Conservation (phyloP, 2,888 invertebrate genomes). For the Hemithea aestivaria region DNA sequence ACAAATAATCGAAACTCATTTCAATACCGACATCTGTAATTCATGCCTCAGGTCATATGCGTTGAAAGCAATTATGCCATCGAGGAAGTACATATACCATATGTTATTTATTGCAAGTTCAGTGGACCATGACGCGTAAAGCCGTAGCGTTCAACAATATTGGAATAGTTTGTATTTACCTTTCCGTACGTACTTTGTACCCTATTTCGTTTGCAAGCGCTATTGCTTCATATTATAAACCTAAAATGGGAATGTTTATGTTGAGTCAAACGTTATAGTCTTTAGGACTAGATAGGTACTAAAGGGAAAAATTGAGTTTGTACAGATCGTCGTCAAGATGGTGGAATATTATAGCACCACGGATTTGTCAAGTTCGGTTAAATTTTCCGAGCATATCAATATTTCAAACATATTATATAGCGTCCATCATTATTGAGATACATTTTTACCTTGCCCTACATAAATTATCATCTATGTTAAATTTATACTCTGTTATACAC, state of each 20-base stretch:
- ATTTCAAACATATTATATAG: too few species aligned
- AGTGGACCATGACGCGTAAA: constrained; percentile 46
- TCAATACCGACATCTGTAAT: constrained; percentile 26
- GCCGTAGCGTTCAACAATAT: constrained; percentile 53
- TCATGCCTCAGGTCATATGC: constrained; percentile 29
- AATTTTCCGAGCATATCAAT: too few species aligned
- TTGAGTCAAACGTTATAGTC: background rate
- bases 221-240: constrained; percentile 26
- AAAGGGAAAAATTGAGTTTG: too few species aligned
- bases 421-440: too few species aligned
- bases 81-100: constrained; percentile 33
- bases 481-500: too few species aligned
- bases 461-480: too few species aligned
- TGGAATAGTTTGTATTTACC: constrained; percentile 60
- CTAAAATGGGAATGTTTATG: background rate
- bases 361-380: too few species aligned
- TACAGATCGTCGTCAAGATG: too few species aligned
- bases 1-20: constrained; percentile 22
- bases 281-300: too few species aligned
- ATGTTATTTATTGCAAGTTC: constrained; percentile 52
- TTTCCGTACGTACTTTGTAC: constrained; percentile 40
- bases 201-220: constrained; percentile 38
- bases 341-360: too few species aligned
- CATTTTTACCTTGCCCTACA: too few species aligned
- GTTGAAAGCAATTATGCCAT: constrained; percentile 38